Percentiles rank a stretch among this genome's conserved stretches.
These are phyloP conservation scores for Lasioglossum villosulum DNA, from an alignment of 2,888 invertebrate genomes.

Conservation along the genomic window DNA sequence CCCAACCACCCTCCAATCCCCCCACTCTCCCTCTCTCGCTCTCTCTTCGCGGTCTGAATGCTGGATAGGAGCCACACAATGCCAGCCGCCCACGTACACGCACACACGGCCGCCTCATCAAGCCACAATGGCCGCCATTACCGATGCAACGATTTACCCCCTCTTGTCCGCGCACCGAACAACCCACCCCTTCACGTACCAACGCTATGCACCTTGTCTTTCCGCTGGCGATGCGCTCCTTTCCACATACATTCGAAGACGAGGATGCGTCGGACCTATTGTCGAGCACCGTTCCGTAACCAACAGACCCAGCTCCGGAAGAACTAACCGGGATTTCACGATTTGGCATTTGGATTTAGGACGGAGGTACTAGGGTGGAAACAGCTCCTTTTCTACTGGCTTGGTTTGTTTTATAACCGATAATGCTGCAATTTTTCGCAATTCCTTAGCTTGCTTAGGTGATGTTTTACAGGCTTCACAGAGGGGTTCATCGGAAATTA, in stretches of 20 bases:
- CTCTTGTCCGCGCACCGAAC: conserved; percentile 37
- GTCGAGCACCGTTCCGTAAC: conserved; percentile 2
- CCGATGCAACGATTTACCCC: conserved; percentile 79
- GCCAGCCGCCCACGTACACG: conserved; percentile 47
- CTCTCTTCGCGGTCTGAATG: conserved; percentile 48
- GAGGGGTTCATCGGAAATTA: background rate
- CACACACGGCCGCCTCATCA: conserved; percentile 63
- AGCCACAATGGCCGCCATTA: conserved; percentile 80
- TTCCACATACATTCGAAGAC: conserved; percentile 22
- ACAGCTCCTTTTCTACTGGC: background rate
- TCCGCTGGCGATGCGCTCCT: conserved; percentile 20
- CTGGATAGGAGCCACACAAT: conserved; percentile 62
- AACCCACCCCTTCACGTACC: background rate
- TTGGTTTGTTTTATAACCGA: background rate
- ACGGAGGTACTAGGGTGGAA: background rate
- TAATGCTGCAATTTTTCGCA: background rate
- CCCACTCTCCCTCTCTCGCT: background rate
- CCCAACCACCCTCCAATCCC: background rate
- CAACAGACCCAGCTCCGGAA: background rate
- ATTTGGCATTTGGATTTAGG: background rate
- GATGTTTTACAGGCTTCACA: background rate
- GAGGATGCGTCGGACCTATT: conserved; percentile 33
- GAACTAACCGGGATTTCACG: background rate
- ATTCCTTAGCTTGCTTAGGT: background rate
- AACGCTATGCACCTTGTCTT: conserved; percentile 28